These are phyloP conservation scores for Protobothrops mucrosquamatus DNA, from an alignment of 2,113 vertebrate species.

Conservation along the genomic window DNA sequence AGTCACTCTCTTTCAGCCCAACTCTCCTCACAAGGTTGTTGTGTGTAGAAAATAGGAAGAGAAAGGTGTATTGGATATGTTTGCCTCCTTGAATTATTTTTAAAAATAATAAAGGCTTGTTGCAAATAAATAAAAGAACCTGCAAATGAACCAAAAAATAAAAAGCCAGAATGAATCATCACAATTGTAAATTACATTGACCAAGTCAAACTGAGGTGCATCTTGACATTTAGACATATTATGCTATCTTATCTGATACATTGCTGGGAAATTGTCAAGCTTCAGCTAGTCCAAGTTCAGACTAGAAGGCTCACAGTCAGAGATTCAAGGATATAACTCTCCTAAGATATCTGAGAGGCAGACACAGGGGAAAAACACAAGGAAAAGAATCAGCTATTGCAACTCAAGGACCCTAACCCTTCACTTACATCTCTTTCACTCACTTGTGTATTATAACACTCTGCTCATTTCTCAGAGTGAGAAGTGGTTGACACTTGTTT, in stretches of 20 bases:
- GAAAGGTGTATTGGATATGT: not conserved
- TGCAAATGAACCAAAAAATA: constrained; percentile 54
- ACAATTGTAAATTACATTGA: constrained; percentile 54
- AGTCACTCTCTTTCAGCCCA: not conserved
- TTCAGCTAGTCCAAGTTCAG: not conserved
- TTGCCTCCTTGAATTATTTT: not conserved
- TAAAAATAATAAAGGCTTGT: not conserved
- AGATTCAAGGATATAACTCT: not conserved
- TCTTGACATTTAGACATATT: constrained; percentile 52
- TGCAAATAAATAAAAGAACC: constrained; percentile 39
- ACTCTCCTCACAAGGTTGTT: not conserved
- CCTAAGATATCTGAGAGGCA: not conserved
- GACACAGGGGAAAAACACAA: not conserved
- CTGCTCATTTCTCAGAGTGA: not conserved
- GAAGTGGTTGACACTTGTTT: not conserved
- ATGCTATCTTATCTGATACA: constrained; percentile 45
- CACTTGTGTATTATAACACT: not conserved
- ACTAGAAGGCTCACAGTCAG: not conserved
- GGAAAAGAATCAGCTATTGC: not conserved
- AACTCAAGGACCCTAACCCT: not conserved
- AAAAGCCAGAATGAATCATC: constrained; percentile 54
- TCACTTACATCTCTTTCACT: not conserved
- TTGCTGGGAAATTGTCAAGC: constrained; percentile 34
- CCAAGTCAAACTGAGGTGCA: constrained; percentile 45
- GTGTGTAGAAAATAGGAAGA: not conserved